Percentiles rank a stretch among this genome's conserved stretches.
Conservation (phyloP, 2,797 vertebrate genomes). For the Protosalanx chinensis region DNA sequence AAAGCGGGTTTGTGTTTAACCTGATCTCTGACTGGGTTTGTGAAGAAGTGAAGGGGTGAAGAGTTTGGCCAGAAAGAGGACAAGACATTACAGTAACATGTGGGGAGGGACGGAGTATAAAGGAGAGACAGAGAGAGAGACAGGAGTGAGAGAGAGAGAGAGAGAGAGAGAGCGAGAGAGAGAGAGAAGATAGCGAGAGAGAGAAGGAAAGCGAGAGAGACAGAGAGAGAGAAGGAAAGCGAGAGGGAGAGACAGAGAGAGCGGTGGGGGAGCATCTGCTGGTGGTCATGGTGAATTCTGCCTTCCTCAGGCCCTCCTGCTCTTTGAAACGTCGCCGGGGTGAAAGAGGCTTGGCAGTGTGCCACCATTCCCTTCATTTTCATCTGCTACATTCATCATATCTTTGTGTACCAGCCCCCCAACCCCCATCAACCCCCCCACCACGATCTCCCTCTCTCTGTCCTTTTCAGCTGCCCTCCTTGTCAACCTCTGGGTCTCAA, state of each 20-base stretch:
- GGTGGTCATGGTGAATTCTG: conserved; percentile 72
- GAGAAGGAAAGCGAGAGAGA: no score
- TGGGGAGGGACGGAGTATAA: background rate
- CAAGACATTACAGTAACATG: background rate
- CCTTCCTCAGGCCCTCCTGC: conserved; percentile 64
- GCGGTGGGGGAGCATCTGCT: conserved; percentile 65
- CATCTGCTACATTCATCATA: conserved; percentile 60
- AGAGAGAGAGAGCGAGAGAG: conserved; percentile 38
- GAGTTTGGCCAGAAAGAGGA: background rate
- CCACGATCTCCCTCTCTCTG: background rate
- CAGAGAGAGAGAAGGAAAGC: background rate
- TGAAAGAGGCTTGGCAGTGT: conserved; percentile 64
- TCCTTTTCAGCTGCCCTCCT: conserved; percentile 29
- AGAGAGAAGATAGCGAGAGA: background rate
- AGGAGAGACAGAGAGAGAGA: conserved; percentile 18
- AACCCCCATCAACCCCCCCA: background rate
- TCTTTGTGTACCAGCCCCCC: conserved; percentile 17
- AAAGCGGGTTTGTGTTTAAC: background rate
- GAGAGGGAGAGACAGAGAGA: conserved; percentile 18
- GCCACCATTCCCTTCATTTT: conserved; percentile 59
- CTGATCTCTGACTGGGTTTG: background rate
- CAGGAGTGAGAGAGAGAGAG: conserved; percentile 34
- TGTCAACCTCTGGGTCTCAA: conserved; percentile 17
- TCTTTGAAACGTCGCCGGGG: conserved; percentile 80
- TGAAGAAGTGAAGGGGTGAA: background rate